These are phyloP conservation scores for Phataginus tricuspis DNA, from an alignment of 2,797 vertebrate genomes.

Conservation along the genomic window DNA sequence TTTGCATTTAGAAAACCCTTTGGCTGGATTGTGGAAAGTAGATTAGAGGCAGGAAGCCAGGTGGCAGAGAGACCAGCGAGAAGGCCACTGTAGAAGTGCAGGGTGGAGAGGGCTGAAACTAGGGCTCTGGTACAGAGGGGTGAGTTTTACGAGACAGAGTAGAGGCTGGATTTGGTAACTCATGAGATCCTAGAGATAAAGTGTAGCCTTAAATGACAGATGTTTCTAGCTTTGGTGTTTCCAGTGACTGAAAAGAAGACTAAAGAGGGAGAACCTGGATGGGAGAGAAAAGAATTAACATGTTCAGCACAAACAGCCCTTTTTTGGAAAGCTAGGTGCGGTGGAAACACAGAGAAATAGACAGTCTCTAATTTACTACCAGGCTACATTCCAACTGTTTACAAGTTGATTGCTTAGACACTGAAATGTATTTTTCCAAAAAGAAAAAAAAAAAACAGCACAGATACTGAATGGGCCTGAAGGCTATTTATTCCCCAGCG, in stretches of 20 bases:
- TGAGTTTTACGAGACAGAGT: neutral
- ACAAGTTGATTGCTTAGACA: slow-evolving; percentile 20
- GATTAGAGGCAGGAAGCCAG: slow-evolving; percentile 77
- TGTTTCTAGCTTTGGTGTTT: neutral
- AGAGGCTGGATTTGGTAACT: neutral
- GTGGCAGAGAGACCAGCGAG: slow-evolving; percentile 55
- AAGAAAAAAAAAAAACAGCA: neutral
- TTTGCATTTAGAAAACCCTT: slow-evolving; percentile 81
- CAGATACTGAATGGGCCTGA: neutral
- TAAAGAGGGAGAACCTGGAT: neutral
- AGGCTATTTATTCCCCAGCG: neutral
- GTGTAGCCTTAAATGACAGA: neutral
- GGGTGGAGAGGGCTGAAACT: neutral
- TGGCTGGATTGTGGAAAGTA: slow-evolving; percentile 75
- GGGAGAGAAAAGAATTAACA: neutral
- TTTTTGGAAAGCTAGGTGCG: neutral
- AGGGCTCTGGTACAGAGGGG: neutral
- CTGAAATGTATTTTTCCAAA: neutral
- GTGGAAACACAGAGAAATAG: neutral
- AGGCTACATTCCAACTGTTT: slow-evolving; percentile 12
- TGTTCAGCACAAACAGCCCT: neutral
- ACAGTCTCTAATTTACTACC: neutral
- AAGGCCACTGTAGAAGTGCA: neutral
- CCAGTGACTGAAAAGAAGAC: neutral
- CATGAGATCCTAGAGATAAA: neutral